phyloP scores from a whole-genome alignment of 2,888 invertebrate species.

The Liopterus haemorrhoidalis region DNA sequence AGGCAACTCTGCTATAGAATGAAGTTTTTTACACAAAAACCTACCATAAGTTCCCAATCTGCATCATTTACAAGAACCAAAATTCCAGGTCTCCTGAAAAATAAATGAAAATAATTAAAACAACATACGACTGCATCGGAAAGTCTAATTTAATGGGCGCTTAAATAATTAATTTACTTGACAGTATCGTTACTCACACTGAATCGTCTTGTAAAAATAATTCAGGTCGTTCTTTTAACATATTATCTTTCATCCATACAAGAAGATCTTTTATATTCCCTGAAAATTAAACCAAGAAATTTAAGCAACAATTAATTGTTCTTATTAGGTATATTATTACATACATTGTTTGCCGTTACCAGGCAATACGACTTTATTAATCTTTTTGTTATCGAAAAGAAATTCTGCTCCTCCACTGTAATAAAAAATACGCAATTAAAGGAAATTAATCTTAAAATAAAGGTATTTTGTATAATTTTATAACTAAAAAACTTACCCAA shows the following conservation, averaged over 20 bases:
- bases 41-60: slow-evolving; percentile 87
- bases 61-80: slow-evolving; percentile 89
- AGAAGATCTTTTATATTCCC: slow-evolving; percentile 71
- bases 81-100: slow-evolving; percentile 75
- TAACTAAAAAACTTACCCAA: slow-evolving; percentile 35
- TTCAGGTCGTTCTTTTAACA: slow-evolving; percentile 79
- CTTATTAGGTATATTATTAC: not conserved
- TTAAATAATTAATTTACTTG: not conserved
- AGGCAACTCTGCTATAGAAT: not conserved
- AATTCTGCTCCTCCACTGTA: slow-evolving; percentile 86
- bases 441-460: slow-evolving; percentile 8
- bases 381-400: slow-evolving; percentile 78
- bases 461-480: slow-evolving; percentile 14
- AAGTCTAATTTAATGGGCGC: not conserved
- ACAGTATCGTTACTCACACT: slow-evolving; percentile 42
- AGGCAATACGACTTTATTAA: slow-evolving; percentile 61
- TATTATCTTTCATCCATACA: slow-evolving; percentile 77
- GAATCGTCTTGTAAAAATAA: slow-evolving; percentile 50
- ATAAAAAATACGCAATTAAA: slow-evolving; percentile 33
- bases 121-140: slow-evolving; percentile 2
- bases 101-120: slow-evolving; percentile 29
- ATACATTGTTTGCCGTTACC: slow-evolving; percentile 48
- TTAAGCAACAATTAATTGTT: slow-evolving; percentile 33
- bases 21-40: slow-evolving; percentile 28
- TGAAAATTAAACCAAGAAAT: slow-evolving; percentile 37